Base-by-base conservation (phyloP, 2,797 vertebrate species). In the Pangasius djambal region DNA sequence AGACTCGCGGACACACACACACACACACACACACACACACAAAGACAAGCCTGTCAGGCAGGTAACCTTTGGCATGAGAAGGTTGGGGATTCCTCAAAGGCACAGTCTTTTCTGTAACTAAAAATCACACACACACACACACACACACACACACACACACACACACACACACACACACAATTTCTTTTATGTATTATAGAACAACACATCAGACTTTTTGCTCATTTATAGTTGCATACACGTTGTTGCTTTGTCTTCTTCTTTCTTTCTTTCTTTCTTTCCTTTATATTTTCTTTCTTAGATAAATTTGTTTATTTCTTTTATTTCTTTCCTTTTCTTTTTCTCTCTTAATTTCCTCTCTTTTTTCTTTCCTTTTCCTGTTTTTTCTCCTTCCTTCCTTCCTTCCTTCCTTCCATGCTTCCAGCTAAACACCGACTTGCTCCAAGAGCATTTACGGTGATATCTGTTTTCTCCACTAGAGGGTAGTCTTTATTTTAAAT, bases 391-490 rank as follows among this genome's bases (percentile, higher is more conserved):
- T 40, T 70, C 15, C 2, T 5, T 44, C 18, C 37, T 20, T 40
- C 10, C 10, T 25, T 25, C 37, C 15, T 31, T 57, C 9, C 2
- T 55, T 74, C 8, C 9, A 7, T n/a, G 4, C 44, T 28, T 9
- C 22, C 12, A 28, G 5, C 0, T 48, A 55, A 31, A 55, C 2
- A n/a, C 50, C 4, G 50, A 79, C 7, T 31, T 52, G 48, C 13
- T 31, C 1, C 2, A 16, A 31, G 75, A 22, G 31, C 18, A 52
- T 34, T 22, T 81, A 34, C 10, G 0, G 52, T 37, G 2, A 83
- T 18, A 3, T 63, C 20, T 55, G 74, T n/a, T 63, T 63, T 72
- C 15, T 67, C 92, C 95, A 95, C 92, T 92, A 96, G 96, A 90
- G 94, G 95, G 94, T 93, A 79, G 88, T 94, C 92, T 94, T 90